A percentile compares a stretch with the other conserved stretches of the same genome.
Conservation (phyloP, 2,888 invertebrate species). For the Chaetoderma sp. region DNA sequence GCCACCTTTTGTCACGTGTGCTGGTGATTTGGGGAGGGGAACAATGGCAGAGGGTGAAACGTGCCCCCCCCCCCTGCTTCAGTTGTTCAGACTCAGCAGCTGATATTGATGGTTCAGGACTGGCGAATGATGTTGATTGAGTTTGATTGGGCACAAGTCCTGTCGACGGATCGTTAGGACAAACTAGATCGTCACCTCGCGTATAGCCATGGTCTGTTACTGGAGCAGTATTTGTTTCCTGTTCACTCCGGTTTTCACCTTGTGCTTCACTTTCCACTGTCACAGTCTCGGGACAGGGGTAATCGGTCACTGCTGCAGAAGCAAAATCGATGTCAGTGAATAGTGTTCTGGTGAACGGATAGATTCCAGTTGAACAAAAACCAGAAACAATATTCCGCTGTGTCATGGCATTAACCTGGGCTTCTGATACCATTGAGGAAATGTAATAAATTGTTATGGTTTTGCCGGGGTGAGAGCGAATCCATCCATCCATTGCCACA, state of each 20-base stretch:
- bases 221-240: background rate
- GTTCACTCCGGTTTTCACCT: background rate
- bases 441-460: conserved; percentile 43
- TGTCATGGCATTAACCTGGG: conserved; percentile 19
- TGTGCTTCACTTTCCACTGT: background rate
- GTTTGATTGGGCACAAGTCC: too few species aligned
- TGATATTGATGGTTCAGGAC: too few species aligned
- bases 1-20: too few species aligned
- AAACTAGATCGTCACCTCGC: too few species aligned
- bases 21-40: too few species aligned
- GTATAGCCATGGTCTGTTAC: too few species aligned
- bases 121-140: too few species aligned
- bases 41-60: too few species aligned
- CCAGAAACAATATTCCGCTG: conserved; percentile 21
- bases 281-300: background rate
- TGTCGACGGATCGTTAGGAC: too few species aligned
- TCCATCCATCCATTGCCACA: conserved; percentile 50
- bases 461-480: conserved; percentile 51
- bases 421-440: conserved; percentile 23
- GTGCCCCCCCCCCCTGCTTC: too few species aligned
- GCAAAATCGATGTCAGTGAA: conserved; percentile 5
- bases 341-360: background rate
- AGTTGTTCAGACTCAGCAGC: too few species aligned
- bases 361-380: conserved; percentile 30
- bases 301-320: background rate